phyloP scores from a whole-genome alignment of 2,888 invertebrate species.

The Drosophila helvetica region DNA sequence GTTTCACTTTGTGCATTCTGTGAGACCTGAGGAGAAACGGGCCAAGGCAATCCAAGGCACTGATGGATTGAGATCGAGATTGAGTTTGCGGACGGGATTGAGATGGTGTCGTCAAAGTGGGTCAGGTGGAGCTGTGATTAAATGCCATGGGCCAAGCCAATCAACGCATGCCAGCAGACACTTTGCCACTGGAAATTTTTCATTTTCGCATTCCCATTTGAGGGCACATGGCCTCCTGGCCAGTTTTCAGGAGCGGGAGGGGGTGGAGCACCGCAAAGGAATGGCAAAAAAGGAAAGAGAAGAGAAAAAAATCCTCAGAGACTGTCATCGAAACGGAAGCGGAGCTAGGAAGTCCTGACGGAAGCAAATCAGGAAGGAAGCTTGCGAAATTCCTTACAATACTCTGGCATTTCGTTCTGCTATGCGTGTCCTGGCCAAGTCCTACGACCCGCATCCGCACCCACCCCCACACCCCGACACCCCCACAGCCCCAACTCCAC shows the following conservation, averaged over 20 bases:
- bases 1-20: conserved; percentile 1
- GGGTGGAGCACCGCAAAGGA: background rate
- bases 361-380: conserved; percentile 59
- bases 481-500: background rate
- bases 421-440: background rate
- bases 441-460: background rate
- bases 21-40: background rate
- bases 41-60: background rate
- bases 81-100: background rate
- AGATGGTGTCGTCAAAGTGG: conserved; percentile 22
- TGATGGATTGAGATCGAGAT: background rate
- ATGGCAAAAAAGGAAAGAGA: background rate
- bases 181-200: background rate
- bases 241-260: background rate
- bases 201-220: conserved; percentile 13
- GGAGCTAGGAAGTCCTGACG: conserved; percentile 38
- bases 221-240: conserved; percentile 10
- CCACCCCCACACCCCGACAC: too few species aligned
- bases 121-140: conserved; percentile 55
- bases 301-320: background rate
- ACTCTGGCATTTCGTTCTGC: conserved; percentile 61
- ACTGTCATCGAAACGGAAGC: conserved; percentile 23
- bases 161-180: conserved; percentile 61
- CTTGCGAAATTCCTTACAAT: conserved; percentile 58
- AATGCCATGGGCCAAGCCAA: conserved; percentile 75